Evolutionary conservation across 2,888 invertebrate genomes (phyloP), one percentile per base, ranked within the genome.

Genomic region (Ellobium chinense): DNA sequence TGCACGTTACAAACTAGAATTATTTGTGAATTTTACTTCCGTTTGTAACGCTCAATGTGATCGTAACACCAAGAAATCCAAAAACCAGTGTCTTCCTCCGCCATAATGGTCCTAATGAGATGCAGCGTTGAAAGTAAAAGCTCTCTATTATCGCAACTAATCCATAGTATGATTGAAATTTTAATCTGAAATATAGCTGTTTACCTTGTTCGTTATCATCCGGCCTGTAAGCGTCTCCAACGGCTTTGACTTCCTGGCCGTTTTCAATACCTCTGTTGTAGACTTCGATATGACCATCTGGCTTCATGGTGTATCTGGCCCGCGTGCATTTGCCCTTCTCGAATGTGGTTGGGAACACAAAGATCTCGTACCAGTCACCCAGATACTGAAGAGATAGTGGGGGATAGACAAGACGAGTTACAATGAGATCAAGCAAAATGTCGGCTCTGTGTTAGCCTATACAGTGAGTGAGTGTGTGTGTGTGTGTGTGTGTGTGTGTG

Each of bases 291-390:
- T 68, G 74, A 2, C 80, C 75, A 36, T 80, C 36, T 5, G 63
- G 29, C 46, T 75, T 74, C 29, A 74, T 29, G 1, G 68, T 62
- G 69, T 80, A 80, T 24, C 60, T 54, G 46, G 80, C 80, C 1
- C 80, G 60, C 39, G 68, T 80, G 29, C 80, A 80, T 31, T 75
- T 74, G 58, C 75, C 80, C 54, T 68, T 75, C 80, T 80, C 80
- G 24, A 80, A 80, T 37, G 54, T 56, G 12, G 75, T 80, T 27
- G 80, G 75, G 70, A 80, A 80, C 37, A 75, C 62, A 62, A 39
- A 76, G 27, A 80, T 80, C 69, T 80, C 80, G 63, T 80, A 80
- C 80, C 80, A 80, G 75, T 70, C 27, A 18, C 80, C 80, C 14
- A 80, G 69, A 27, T 80, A 80, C 80, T 80, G 75, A 34, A 70